Evolutionary conservation across 2,888 invertebrate genomes (phyloP).

Genomic region (Ornithoptera alexandrae): DNA sequence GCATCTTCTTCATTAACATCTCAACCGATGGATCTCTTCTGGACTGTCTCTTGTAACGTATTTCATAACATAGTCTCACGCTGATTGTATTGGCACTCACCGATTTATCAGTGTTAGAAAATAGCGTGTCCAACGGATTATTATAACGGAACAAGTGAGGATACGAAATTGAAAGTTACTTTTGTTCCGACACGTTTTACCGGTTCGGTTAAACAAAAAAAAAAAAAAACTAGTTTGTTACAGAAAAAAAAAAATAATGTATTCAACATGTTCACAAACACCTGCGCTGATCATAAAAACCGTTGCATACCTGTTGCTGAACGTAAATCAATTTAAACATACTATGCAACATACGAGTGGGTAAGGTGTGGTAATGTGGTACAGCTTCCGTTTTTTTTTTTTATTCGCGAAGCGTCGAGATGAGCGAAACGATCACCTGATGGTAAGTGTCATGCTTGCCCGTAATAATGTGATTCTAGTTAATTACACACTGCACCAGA

Average conservation of each 20-base stretch:
- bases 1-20: too few species aligned
- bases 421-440: too few species aligned
- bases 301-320: constrained; percentile 27
- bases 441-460: too few species aligned
- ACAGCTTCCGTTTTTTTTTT: too few species aligned
- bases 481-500: too few species aligned
- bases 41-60: too few species aligned
- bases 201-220: constrained; percentile 5
- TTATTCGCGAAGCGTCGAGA: too few species aligned
- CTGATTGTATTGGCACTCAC: too few species aligned
- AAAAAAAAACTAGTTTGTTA: background rate
- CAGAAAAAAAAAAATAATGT: constrained; percentile 2
- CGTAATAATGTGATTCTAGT: too few species aligned
- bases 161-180: constrained; percentile 1
- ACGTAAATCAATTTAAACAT: constrained; percentile 26
- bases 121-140: background rate
- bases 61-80: too few species aligned
- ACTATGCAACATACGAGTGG: constrained; percentile 39
- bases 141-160: background rate
- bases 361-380: constrained; percentile 33
- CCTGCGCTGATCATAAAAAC: constrained; percentile 19
- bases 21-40: too few species aligned
- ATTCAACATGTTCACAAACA: constrained; percentile 15
- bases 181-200: background rate
- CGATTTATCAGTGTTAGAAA: background rate